A percentile compares a stretch with the other conserved stretches of the same genome.
Conservation (phyloP, 2,797 vertebrate species). For the Okamejei kenojei region DNA sequence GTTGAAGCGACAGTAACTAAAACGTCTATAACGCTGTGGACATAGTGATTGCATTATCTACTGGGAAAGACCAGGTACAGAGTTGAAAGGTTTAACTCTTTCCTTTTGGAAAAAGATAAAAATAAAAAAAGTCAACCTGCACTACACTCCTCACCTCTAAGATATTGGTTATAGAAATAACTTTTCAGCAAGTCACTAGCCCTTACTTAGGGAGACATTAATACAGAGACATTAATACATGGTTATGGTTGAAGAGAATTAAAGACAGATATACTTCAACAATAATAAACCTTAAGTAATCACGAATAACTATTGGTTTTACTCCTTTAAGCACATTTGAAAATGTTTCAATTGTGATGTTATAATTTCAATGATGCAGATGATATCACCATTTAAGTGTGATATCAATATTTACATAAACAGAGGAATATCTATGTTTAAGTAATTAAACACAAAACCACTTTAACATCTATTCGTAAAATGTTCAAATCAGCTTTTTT, state of each 20-base stretch:
- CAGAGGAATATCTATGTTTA: not conserved
- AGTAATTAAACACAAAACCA: not conserved
- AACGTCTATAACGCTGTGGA: not conserved
- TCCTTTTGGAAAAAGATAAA: not conserved
- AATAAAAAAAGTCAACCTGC: not conserved
- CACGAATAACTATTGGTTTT: not conserved
- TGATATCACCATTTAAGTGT: not conserved
- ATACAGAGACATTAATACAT: not conserved
- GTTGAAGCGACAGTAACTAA: not conserved
- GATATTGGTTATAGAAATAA: not conserved
- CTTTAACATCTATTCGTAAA: not conserved
- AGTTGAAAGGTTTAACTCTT: not conserved
- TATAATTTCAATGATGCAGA: slow-evolving; percentile 6
- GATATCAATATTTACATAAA: not conserved
- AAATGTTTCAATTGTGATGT: not conserved
- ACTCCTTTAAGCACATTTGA: not conserved
- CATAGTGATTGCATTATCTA: not conserved
- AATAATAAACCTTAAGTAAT: not conserved
- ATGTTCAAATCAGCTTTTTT: not conserved
- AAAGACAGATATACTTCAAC: not conserved
- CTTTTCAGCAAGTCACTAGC: not conserved
- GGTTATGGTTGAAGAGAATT: not conserved
- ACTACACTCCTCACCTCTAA: not conserved
- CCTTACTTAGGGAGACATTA: not conserved
- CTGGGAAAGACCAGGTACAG: not conserved